A percentile compares a stretch with the other conserved stretches of the same genome.
These are phyloP conservation scores for Salmo trutta DNA, from an alignment of 2,797 vertebrate species.

Conservation along the genomic window DNA sequence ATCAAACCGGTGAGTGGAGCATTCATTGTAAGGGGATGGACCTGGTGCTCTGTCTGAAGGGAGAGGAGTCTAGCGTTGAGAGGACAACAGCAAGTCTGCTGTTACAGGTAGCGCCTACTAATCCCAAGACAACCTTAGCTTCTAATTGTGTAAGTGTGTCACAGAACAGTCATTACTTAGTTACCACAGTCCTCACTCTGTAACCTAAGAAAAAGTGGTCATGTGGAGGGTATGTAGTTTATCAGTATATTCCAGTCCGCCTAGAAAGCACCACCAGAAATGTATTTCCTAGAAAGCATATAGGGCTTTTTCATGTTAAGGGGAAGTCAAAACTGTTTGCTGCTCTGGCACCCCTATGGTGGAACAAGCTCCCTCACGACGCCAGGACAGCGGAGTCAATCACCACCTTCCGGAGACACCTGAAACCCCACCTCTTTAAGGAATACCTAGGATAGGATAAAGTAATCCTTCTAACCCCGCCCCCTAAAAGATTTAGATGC, in stretches of 20 bases:
- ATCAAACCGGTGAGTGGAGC: too few species aligned
- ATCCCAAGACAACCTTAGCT: constrained; percentile 44
- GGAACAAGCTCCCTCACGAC: too few species aligned
- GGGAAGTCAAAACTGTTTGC: too few species aligned
- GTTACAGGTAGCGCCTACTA: constrained; percentile 53
- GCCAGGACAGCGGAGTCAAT: too few species aligned
- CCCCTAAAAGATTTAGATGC: too few species aligned
- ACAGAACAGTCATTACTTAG: constrained; percentile 37
- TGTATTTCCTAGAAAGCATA: not conserved
- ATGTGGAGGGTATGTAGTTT: not conserved
- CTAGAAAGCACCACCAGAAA: not conserved
- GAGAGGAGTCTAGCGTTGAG: not conserved
- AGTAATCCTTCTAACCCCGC: too few species aligned
- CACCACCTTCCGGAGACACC: too few species aligned
- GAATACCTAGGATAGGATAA: too few species aligned
- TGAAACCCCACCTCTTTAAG: too few species aligned
- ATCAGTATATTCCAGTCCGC: not conserved
- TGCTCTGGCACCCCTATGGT: too few species aligned
- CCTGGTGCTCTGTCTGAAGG: not conserved
- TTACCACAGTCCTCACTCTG: constrained; percentile 16
- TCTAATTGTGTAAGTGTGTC: constrained; percentile 39
- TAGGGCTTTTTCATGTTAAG: not conserved
- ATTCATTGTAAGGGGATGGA: constrained; percentile 6
- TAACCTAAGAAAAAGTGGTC: constrained; percentile 6
- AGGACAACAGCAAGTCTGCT: constrained; percentile 44